A percentile compares a stretch with the other conserved stretches of the same genome.
Conservation (phyloP, 2,797 vertebrate species). For the Pangasius macronema region DNA sequence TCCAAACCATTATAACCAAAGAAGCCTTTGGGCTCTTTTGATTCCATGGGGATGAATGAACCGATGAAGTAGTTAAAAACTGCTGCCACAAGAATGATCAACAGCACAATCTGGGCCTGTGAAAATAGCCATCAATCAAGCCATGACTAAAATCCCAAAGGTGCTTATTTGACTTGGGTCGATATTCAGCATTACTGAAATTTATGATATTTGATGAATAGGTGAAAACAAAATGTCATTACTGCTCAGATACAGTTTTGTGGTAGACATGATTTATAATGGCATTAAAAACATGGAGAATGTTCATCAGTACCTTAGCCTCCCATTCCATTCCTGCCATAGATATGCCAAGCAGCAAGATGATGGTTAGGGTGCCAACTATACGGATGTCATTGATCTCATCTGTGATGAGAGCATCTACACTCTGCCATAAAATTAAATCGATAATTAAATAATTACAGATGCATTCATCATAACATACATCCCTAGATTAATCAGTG, state of each 20-base stretch:
- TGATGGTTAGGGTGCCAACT: conserved; percentile 90
- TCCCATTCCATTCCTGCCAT: conserved; percentile 99
- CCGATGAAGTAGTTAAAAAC: conserved; percentile 90
- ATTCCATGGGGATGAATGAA: conserved; percentile 84
- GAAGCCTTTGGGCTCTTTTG: conserved; percentile 88
- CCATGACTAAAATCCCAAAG: not conserved
- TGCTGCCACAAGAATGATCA: conserved; percentile 87
- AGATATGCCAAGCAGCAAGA: conserved; percentile 90
- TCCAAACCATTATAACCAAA: conserved; percentile 87
- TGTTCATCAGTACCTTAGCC: conserved; percentile 78
- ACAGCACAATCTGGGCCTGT: conserved; percentile 92
- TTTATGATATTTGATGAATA: not conserved
- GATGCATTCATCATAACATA: not conserved
- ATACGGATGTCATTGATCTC: conserved; percentile 91
- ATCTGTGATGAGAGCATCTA: conserved; percentile 88
- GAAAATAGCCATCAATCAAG: conserved; percentile 14
- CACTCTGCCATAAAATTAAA: conserved; percentile 72
- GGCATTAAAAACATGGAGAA: not conserved
- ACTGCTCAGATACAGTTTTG: conserved; percentile 1
- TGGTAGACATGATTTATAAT: not conserved
- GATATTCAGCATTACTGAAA: not conserved
- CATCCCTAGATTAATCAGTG: not conserved
- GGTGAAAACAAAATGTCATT: not conserved
- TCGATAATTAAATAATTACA: not conserved
- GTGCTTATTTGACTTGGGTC: not conserved